Evolutionary conservation across 2,888 invertebrate species (phyloP).

Genomic region (Ormyrus pomaceus): DNA sequence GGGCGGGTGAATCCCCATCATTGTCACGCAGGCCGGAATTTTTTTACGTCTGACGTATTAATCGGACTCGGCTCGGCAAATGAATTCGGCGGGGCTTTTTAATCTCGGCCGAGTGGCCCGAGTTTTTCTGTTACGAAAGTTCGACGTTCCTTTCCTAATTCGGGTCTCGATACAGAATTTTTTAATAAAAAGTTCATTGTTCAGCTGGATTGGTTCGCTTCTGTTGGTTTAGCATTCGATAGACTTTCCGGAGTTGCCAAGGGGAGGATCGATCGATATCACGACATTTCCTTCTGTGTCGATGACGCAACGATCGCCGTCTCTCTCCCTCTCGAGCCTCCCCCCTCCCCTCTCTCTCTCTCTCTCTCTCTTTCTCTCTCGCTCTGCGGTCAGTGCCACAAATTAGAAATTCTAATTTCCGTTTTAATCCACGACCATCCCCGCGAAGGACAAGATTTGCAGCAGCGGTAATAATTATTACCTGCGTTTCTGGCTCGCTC

Average conservation of each 20-base stretch:
- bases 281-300: constrained; percentile 34
- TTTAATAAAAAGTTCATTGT: constrained; percentile 31
- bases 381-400: constrained; percentile 48
- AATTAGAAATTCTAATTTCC: constrained; percentile 55
- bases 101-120: not conserved
- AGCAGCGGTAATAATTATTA: constrained; percentile 26
- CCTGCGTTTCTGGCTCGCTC: not conserved
- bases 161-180: not conserved
- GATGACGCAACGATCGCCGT: constrained; percentile 27
- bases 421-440: constrained; percentile 29
- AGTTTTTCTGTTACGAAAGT: too few species aligned
- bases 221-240: constrained; percentile 37
- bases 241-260: constrained; percentile 15
- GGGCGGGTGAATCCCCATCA: too few species aligned
- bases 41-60: too few species aligned
- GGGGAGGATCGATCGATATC: constrained; percentile 36
- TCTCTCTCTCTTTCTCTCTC: not conserved
- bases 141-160: not conserved
- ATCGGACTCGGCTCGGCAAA: not conserved
- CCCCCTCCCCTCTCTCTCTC: not conserved
- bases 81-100: not conserved
- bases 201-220: constrained; percentile 27
- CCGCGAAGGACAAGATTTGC: constrained; percentile 31
- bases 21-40: too few species aligned
- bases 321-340: not conserved